phyloP scores from a whole-genome alignment of 1,140 invertebrate genomes.

The Zaprionus africanus region DNA sequence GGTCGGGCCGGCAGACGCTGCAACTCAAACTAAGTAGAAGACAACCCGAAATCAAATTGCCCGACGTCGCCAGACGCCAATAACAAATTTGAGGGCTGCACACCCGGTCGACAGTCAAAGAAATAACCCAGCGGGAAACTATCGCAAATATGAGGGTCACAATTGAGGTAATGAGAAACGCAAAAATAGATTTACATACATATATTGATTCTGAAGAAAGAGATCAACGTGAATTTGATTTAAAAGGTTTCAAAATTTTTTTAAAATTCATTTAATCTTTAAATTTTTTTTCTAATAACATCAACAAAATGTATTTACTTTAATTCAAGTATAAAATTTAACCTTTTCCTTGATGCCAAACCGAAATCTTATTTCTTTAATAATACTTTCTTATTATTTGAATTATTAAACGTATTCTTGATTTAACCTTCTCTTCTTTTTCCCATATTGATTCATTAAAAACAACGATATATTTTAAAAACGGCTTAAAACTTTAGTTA shows the following conservation, averaged over 20 bases:
- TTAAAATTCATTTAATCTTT: too few relatives aligned
- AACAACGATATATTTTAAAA: not conserved
- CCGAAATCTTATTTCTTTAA: too few relatives aligned
- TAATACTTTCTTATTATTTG: not conserved
- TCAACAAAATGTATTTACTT: too few relatives aligned
- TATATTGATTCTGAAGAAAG: not conserved
- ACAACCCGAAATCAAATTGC: slow-evolving; percentile 43
- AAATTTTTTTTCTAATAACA: too few relatives aligned
- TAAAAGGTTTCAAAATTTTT: too few relatives aligned
- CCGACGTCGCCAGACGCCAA: slow-evolving; percentile 46
- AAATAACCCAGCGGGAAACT: slow-evolving; percentile 16
- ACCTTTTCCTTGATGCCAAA: too few relatives aligned
- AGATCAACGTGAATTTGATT: not conserved
- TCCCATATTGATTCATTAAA: not conserved
- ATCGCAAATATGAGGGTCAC: not conserved
- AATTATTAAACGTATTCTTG: not conserved
- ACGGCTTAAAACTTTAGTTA: not conserved
- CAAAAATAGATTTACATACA: not conserved
- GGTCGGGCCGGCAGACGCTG: slow-evolving; percentile 24
- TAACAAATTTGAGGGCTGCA: slow-evolving; percentile 44
- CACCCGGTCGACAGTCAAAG: not conserved
- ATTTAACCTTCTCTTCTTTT: not conserved
- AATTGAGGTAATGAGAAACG: not conserved
- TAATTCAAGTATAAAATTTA: too few relatives aligned
- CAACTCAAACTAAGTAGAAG: slow-evolving; percentile 25